Base-by-base conservation (phyloP, 1,140 invertebrate species). In the Diachasma alloeum region DNA sequence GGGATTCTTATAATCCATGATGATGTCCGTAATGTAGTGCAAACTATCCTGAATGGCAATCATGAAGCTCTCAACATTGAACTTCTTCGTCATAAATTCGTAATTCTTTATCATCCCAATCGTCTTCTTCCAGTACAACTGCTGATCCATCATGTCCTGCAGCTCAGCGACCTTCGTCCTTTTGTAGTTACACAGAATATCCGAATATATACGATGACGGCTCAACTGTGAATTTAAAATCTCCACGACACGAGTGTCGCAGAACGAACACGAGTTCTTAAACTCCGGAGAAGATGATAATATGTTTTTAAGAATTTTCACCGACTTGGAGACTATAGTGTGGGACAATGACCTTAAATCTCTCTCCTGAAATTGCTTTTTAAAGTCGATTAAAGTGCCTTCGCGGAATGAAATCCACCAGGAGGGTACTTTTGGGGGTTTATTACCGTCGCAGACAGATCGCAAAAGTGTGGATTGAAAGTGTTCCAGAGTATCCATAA, bases 61-160 rank as follows among this genome's bases (percentile, higher is more conserved):
- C 31, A 87, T 63, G 26, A 85, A 86, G 13, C 81, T 79, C 0
- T 80, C 26, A 0, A 82, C 11, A 13, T 81, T 80, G 11, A 81
- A 84, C 19, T 81, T 81, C 0, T 73, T 83, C 53, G 80, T 85
- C 5, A 87, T 69, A 63, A 83, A 79, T 36, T 81, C 77, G 36
- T 84, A 86, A 46, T 81, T 78, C n/a, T 84, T 83, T 10, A 87
- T 78, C 87, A 87, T 87, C 10, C 56, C 79, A 13, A 81, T 73
- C 0, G 87, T 89, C 78, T 87, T 86, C 22, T 87, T 86, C 87
- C 86, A 89, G 59, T 84, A 78, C 42, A 89, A 85, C 42, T 86
- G 81, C 2, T 78, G 70, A 0, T 83, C 26, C 15, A 88, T 72
- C 1, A 84, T 80, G 4, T 82, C 74, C 13, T 85, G 76, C 19